Evolutionary conservation across 2,113 vertebrate species (phyloP), one percentile per base, ranked within the genome.

Genomic region (Rhynchomys soricoides): DNA sequence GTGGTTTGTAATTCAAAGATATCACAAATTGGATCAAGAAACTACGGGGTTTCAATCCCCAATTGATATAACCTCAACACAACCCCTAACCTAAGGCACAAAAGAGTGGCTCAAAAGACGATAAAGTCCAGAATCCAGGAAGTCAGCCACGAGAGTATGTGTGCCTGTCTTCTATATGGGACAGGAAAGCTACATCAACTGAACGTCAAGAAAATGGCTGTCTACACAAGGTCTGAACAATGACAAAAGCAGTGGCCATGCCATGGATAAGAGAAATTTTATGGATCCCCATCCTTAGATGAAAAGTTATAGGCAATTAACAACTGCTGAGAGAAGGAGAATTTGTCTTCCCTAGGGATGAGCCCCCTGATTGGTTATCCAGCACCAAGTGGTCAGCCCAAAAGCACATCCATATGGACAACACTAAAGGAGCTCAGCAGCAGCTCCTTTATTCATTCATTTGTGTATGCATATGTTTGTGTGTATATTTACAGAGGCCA

Each of bases 1-100:
- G 64, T 59, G 29, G 13, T 94, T 94, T 97, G 43, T 83, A 45
- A 92, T 64, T 48, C 90, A 85, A 91, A 91, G 57, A 21, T 34
- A 52, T 73, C 45, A 11, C 15, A 75, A n/a, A 2, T 40, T 89
- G 43, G 15, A 59, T 70, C 22, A 57, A 43, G 50, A 94, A 74
- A 57, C 17, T n/a, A 81, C 37, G 3, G 19, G 17, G 34, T 55
- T 37, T 55, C 34, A 9, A 81, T 19, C 19, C 17, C 78, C 50
- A 81, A n/a, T 24, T 21, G 21, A 22, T 55, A n/a, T 4, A 57
- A 22, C 45, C 77, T 11, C 48, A 79, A n/a, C 4, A 79, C 9
- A 79, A n/a, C 29, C 50, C 50, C 78, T 4, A 6, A 4, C 34
- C 8, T n/a, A 55, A 81, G 19, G 34, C 34, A 13, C 34, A 55